Conservation (phyloP, 2,888 invertebrate species). For the Diarsia dahlii region DNA sequence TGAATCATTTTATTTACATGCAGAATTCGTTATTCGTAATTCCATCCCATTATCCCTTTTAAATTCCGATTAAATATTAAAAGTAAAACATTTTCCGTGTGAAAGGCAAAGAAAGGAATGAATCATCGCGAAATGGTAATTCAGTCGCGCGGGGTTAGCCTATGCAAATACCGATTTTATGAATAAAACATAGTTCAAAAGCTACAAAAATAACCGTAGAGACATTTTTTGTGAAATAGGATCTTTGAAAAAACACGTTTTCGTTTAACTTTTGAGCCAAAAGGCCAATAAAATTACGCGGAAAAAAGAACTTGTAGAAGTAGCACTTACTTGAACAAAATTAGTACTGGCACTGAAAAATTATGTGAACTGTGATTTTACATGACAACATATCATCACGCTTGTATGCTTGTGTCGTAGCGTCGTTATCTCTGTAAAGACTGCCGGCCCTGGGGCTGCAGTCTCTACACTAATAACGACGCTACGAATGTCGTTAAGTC, state of each 20-base stretch:
- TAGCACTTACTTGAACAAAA: not conserved
- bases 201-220: conserved; percentile 13
- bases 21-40: not conserved
- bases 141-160: conserved; percentile 40
- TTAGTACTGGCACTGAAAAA: not conserved
- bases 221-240: conserved; percentile 1
- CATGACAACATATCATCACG: too few relatives aligned
- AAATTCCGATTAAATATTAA: conserved; percentile 36
- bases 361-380: not conserved
- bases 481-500: too few relatives aligned
- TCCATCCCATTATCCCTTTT: not conserved
- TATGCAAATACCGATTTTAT: conserved; percentile 46
- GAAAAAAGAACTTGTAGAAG: not conserved
- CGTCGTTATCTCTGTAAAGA: too few relatives aligned
- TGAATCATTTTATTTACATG: not conserved
- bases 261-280: not conserved
- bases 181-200: conserved; percentile 51
- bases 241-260: conserved; percentile 8
- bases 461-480: too few relatives aligned
- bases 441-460: too few relatives aligned
- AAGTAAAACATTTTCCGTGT: conserved; percentile 20
- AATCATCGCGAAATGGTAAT: conserved; percentile 39
- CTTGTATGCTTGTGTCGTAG: too few relatives aligned
- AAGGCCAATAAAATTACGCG: not conserved
- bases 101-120: conserved; percentile 23